phyloP scores from a whole-genome alignment of 1,140 invertebrate genomes.

The Brachionus calyciflorus region DNA sequence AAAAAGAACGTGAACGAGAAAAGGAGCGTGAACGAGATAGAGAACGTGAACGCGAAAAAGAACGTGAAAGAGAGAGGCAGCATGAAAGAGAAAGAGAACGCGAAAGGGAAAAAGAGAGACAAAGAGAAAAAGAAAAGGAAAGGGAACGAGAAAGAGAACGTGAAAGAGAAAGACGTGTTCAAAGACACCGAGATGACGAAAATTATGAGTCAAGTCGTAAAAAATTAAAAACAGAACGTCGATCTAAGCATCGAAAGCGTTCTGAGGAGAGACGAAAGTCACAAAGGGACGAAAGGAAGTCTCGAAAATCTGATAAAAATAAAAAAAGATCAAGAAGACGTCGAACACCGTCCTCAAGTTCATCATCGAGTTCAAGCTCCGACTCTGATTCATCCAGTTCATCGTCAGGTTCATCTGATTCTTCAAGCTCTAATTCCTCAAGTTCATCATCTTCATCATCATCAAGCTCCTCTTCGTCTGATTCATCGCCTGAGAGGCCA shows the following conservation, averaged over 20 bases:
- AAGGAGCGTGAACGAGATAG: neutral
- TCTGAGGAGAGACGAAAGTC: neutral
- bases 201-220: neutral
- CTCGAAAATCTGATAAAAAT: neutral
- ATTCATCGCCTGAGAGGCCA: neutral
- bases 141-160: neutral
- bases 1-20: neutral
- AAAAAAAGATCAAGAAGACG: neutral
- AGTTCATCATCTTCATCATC: neutral
- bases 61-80: neutral
- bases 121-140: neutral
- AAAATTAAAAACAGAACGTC: neutral
- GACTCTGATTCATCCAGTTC: neutral
- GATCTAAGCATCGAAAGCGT: neutral
- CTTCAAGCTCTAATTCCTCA: neutral
- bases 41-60: constrained; percentile 9
- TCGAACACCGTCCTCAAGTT: neutral
- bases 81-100: neutral
- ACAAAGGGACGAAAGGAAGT: neutral
- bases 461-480: neutral
- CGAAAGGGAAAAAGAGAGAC: neutral
- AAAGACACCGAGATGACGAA: neutral
- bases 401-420: neutral
- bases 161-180: neutral
- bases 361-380: neutral